Evolutionary conservation across 2,888 invertebrate species (phyloP).

Genomic region (Parochlus steinenii): DNA sequence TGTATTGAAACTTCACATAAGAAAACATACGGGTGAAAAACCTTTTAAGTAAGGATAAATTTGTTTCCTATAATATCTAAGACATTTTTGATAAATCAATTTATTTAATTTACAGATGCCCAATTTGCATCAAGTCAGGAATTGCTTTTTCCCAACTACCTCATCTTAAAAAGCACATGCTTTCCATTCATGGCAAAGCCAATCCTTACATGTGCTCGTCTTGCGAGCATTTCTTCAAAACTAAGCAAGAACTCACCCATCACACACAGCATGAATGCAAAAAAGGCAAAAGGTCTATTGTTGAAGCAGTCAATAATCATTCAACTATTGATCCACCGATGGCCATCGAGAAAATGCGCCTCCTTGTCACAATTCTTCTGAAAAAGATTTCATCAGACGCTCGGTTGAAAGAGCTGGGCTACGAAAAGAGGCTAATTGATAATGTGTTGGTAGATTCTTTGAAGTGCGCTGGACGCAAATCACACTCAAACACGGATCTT

Average conservation of each 20-base stretch:
- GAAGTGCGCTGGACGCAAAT: constrained; percentile 48
- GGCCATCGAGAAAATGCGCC: constrained; percentile 57
- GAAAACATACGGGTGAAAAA: constrained; percentile 72
- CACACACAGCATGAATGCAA: constrained; percentile 42
- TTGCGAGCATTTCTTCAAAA: constrained; percentile 57
- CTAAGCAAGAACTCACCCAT: constrained; percentile 51
- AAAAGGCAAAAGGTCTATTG: constrained; percentile 10
- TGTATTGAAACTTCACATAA: constrained; percentile 64
- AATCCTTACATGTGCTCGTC: constrained; percentile 61
- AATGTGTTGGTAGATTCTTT: constrained; percentile 64
- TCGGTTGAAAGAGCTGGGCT: constrained; percentile 46
- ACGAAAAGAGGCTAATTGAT: constrained; percentile 41
- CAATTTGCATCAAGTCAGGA: constrained; percentile 42
- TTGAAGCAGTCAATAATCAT: constrained; percentile 13
- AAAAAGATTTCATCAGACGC: constrained; percentile 71
- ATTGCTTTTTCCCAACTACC: constrained; percentile 66
- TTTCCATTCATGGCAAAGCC: constrained; percentile 61
- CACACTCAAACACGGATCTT: constrained; percentile 39
- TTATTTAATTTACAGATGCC: constrained; percentile 33
- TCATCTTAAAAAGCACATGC: constrained; percentile 78
- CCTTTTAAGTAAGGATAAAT: constrained; percentile 39
- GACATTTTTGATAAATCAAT: not conserved
- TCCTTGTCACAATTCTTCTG: constrained; percentile 60
- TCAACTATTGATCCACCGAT: constrained; percentile 32
- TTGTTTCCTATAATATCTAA: not conserved